These are phyloP conservation scores for Leucophenga maculata DNA, from an alignment of 2,888 invertebrate species.

Conservation along the genomic window DNA sequence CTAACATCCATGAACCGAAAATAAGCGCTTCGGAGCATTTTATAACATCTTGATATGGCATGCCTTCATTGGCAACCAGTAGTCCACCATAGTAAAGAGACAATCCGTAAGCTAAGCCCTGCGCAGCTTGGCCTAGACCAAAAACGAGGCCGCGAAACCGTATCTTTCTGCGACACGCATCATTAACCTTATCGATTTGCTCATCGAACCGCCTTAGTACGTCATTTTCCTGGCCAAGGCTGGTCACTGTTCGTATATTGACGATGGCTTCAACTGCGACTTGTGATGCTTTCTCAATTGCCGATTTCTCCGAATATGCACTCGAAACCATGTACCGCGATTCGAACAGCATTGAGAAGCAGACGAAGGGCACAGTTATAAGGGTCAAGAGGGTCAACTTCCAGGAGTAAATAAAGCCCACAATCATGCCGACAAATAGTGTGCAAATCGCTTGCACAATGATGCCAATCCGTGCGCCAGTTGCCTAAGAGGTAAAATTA, in stretches of 20 bases:
- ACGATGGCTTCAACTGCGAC: slow-evolving; percentile 84
- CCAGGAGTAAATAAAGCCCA: slow-evolving; percentile 80
- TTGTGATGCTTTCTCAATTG: slow-evolving; percentile 79
- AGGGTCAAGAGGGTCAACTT: slow-evolving; percentile 80
- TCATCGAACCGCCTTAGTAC: slow-evolving; percentile 76
- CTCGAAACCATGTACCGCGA: slow-evolving; percentile 77
- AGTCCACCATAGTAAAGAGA: slow-evolving; percentile 82
- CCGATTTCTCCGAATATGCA: slow-evolving; percentile 75
- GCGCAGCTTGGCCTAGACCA: slow-evolving; percentile 80
- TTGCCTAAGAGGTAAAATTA: slow-evolving; percentile 73
- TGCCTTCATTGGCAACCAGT: slow-evolving; percentile 76
- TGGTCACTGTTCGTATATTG: slow-evolving; percentile 81
- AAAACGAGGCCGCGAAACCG: slow-evolving; percentile 80
- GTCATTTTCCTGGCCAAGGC: slow-evolving; percentile 78
- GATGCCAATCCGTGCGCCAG: slow-evolving; percentile 80
- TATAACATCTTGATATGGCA: slow-evolving; percentile 79
- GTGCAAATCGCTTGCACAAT: slow-evolving; percentile 79
- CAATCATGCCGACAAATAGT: slow-evolving; percentile 76
- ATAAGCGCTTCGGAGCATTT: slow-evolving; percentile 85
- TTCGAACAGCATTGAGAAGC: slow-evolving; percentile 79
- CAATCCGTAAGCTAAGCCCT: slow-evolving; percentile 81
- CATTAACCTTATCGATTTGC: slow-evolving; percentile 74
- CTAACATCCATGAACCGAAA: slow-evolving; percentile 86
- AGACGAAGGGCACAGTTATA: slow-evolving; percentile 79
- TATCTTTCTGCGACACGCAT: slow-evolving; percentile 74